Base-by-base conservation (phyloP, 1,140 invertebrate species). In the Schmidtea mediterranea region DNA sequence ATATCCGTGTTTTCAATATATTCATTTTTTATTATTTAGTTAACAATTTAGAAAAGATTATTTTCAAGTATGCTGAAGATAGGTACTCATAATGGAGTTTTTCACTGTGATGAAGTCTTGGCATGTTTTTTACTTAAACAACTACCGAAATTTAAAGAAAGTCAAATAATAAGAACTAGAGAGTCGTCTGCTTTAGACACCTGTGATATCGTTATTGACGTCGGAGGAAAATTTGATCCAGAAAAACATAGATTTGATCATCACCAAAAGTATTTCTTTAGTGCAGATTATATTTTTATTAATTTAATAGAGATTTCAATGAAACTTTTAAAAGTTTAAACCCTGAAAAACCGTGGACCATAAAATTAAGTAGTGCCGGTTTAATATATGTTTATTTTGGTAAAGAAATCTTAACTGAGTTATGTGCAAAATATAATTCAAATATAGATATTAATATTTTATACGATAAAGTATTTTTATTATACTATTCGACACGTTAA, bases 201-300 rank as follows among this genome's bases (percentile, higher is more conserved):
- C 3, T 94, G 86, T 69, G 82, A 92, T 60, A 76, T 95, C 54
- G 82, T 97, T 18, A 76, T 98, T 2, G 90, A 98, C 70, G 87
- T 97, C 22, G 90, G 90, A n/a, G 76, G 72, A 5, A 73, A 75
- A 15, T 97, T 79, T 67, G 73, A 94, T 69, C 76, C 75, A 43
- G 59, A 64, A 1, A 76, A 58, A 41, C 70, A 78, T 51, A 71
- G 78, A 56, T 97, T 79, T 67, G 90, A 97, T 67, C 90, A 97
- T 68, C 90, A 97, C 63, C 89, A 95, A 67, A 74, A 74, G 65
- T 71, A 12, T 2, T 23, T 15, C 37, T 49, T 38, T 13, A 15
- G 51, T 3, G 16, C n/a, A 49, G 38, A 55, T 46, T 53, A 32
- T 53, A 24, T 51, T 26, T 55, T 52, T 54, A 71, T 70, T 40